Evolutionary conservation across 2,888 invertebrate genomes (phyloP).

Genomic region (Eupithecia inturbata): DNA sequence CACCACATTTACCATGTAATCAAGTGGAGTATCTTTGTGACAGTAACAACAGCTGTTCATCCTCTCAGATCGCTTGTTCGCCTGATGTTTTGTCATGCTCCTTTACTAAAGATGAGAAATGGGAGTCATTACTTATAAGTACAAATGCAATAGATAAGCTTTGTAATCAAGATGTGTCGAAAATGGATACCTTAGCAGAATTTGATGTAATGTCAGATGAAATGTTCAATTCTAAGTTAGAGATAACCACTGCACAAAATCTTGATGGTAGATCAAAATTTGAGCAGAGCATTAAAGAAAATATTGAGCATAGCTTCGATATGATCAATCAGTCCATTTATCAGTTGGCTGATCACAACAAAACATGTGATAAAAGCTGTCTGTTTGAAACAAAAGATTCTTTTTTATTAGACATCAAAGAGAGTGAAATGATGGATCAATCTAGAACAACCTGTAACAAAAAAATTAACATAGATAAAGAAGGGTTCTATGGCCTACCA

Average conservation of each 20-base stretch:
- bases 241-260: constrained; percentile 51
- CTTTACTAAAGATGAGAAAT: constrained; percentile 51
- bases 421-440: constrained; percentile 57
- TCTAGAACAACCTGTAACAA: constrained; percentile 12
- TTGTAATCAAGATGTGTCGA: constrained; percentile 36
- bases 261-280: constrained; percentile 41
- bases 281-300: constrained; percentile 45
- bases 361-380: constrained; percentile 53
- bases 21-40: constrained; percentile 73
- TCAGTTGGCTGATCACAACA: constrained; percentile 59
- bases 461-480: constrained; percentile 40
- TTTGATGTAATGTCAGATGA: constrained; percentile 66
- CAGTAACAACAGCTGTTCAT: constrained; percentile 57
- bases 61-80: constrained; percentile 60
- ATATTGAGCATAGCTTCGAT: constrained; percentile 76
- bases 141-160: constrained; percentile 45
- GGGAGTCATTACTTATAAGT: constrained; percentile 61
- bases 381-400: constrained; percentile 75
- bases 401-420: constrained; percentile 71
- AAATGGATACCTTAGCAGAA: constrained; percentile 46
- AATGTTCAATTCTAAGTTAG: constrained; percentile 67
- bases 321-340: constrained; percentile 81
- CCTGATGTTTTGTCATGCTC: constrained; percentile 59
- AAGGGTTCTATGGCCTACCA: constrained; percentile 91
- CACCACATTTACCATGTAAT: constrained; percentile 75